phyloP scores from a whole-genome alignment of 2,113 vertebrate species.

The Macrotis lagotis region DNA sequence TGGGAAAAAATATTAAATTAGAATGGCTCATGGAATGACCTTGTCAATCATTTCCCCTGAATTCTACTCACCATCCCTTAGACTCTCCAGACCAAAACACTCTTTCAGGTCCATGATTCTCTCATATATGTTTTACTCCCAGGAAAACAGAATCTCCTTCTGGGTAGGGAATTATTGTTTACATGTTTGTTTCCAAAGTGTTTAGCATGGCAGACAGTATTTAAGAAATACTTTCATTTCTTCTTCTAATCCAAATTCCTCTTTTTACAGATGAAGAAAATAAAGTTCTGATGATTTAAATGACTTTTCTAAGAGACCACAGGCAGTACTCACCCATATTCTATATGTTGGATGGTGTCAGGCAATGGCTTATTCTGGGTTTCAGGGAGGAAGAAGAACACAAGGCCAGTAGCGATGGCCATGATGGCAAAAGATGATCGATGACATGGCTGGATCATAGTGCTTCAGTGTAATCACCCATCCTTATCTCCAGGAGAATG shows the following conservation, averaged over 20 bases:
- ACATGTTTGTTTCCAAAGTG: too few relatives aligned
- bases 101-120: not conserved
- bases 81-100: not conserved
- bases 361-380: not conserved
- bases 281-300: too few relatives aligned
- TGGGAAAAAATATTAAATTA: too few relatives aligned
- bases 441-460: not conserved
- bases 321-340: not conserved
- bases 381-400: not conserved
- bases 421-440: not conserved
- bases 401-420: not conserved
- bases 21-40: too few relatives aligned
- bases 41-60: not conserved
- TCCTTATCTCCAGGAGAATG: not conserved
- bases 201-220: too few relatives aligned
- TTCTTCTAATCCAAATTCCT: too few relatives aligned
- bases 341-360: not conserved
- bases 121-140: too few relatives aligned
- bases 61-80: not conserved
- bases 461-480: not conserved
- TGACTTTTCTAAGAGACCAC: not conserved
- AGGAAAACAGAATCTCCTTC: too few relatives aligned
- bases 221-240: too few relatives aligned
- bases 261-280: too few relatives aligned
- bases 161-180: too few relatives aligned